Conservation (phyloP, 2,113 vertebrate genomes). For the Pelmatolapia mariae region DNA sequence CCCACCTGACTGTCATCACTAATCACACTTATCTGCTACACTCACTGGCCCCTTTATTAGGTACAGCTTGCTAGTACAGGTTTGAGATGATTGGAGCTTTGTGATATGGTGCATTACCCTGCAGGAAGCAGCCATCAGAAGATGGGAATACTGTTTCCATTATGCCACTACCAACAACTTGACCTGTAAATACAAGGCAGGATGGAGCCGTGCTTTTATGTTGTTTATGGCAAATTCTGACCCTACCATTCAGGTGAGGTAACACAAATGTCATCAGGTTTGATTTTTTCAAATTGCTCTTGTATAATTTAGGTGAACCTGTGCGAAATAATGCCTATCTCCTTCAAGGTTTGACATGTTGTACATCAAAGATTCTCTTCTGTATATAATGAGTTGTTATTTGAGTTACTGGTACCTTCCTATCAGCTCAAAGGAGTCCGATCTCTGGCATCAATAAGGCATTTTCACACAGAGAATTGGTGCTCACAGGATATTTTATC, state of each 20-base stretch:
- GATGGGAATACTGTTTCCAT: neutral
- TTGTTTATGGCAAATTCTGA: neutral
- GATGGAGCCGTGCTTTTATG: neutral
- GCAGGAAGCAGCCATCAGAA: neutral
- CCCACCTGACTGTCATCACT: neutral
- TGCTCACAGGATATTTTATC: neutral
- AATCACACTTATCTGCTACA: neutral
- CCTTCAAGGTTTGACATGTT: fast-evolving
- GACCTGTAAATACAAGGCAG: neutral
- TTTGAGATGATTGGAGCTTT: neutral
- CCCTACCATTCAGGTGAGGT: neutral
- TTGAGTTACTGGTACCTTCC: neutral
- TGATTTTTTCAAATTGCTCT: neutral
- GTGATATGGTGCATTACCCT: neutral
- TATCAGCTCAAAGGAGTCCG: neutral
- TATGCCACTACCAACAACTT: neutral
- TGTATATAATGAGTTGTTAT: neutral
- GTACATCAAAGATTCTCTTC: neutral
- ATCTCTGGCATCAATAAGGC: neutral
- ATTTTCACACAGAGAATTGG: neutral
- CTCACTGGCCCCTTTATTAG: neutral
- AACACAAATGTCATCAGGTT: neutral
- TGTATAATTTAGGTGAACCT: neutral
- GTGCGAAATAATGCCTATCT: neutral
- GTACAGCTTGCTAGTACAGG: neutral